Base-by-base conservation (phyloP, 2,888 invertebrate genomes). In the Leistus spinibarbis region DNA sequence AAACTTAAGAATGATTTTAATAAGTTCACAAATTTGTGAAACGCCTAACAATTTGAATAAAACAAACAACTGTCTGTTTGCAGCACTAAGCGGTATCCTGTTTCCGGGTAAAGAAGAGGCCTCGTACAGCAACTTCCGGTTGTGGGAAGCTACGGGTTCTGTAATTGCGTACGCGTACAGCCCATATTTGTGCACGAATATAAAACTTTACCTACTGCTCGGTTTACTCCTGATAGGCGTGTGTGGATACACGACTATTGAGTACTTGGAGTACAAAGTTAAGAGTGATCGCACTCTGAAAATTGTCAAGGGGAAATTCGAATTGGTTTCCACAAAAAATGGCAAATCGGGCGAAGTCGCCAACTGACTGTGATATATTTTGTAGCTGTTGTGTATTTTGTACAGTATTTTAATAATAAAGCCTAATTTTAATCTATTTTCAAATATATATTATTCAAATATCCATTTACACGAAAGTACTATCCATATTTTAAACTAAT, bases 121-220 rank as follows among this genome's bases (percentile, higher is more conserved):
- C 0, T 95, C 96, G 0, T 97, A 95, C 85, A 95, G 96, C 78
- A 97, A 96, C 86, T 97, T 97, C 85, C 89, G 96, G 7, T 86
- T 97, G 66, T 97, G 96, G 96, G 96, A 97, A 84, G 92, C 96
- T 0, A 90, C 94, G 0, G 97, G 97, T 68, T 96, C 96, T 76
- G 95, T 96, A 13, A 89, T 96, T 72, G 92, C 95, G 0, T 97
- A 96, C 81, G 90, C 91, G 0, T 91, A 93, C 75, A 95, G 93
- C 62, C 92, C 94, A 1, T 92, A 91, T 81, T 85, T 95, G 3
- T 94, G 94, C 81, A 93, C 94, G 0, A 86, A 89, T 68, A 87
- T 90, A 0, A 95, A 95, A 81, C 84, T 95, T 4, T 90, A 90
- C 81, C 86, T 92, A 27, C 86, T 95, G 2, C 86, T 94, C 64